These are phyloP conservation scores for Caenorhabditis auriculariae DNA, from an alignment of 2,888 invertebrate species.

Conservation along the genomic window DNA sequence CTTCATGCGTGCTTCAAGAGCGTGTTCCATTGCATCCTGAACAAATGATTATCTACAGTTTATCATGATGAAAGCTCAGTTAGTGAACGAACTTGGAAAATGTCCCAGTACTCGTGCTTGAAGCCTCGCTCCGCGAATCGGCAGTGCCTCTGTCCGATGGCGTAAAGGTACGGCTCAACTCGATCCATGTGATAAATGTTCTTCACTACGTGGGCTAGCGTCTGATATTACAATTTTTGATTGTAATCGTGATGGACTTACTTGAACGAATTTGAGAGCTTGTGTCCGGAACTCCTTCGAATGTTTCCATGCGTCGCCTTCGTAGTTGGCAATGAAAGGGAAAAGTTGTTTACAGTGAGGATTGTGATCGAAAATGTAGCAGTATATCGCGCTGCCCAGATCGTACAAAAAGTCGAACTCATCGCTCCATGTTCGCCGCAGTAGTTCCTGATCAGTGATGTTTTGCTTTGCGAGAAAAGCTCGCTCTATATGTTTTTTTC, in stretches of 20 bases:
- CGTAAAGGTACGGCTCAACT: conserved; percentile 40
- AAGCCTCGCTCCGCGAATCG: conserved; percentile 57
- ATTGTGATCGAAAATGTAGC: conserved; percentile 56
- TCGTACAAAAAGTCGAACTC: conserved; percentile 60
- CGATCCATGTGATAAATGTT: conserved; percentile 60
- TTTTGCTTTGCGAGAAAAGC: not conserved
- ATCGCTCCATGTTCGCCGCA: conserved; percentile 58
- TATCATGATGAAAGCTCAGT: not conserved
- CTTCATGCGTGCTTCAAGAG: conserved; percentile 41
- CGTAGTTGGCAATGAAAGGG: conserved; percentile 45
- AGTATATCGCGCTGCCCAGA: conserved; percentile 55
- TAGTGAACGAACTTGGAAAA: conserved; percentile 45
- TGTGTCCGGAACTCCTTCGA: conserved; percentile 54
- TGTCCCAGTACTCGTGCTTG: conserved; percentile 58
- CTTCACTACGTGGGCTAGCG: conserved; percentile 54
- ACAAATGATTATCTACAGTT: conserved; percentile 4
- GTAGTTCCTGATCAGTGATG: conserved; percentile 31
- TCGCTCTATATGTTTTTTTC: not conserved
- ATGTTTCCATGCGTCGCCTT: conserved; percentile 49
- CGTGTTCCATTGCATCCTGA: conserved; percentile 57
- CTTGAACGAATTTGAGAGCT: conserved; percentile 59
- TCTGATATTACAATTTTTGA: conserved; percentile 33
- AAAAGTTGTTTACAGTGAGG: conserved; percentile 56
- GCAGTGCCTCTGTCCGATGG: conserved; percentile 54
- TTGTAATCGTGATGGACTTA: conserved; percentile 5